These are phyloP conservation scores for Micrastur ruficollis DNA, from an alignment of 2,797 vertebrate species.

Conservation along the genomic window DNA sequence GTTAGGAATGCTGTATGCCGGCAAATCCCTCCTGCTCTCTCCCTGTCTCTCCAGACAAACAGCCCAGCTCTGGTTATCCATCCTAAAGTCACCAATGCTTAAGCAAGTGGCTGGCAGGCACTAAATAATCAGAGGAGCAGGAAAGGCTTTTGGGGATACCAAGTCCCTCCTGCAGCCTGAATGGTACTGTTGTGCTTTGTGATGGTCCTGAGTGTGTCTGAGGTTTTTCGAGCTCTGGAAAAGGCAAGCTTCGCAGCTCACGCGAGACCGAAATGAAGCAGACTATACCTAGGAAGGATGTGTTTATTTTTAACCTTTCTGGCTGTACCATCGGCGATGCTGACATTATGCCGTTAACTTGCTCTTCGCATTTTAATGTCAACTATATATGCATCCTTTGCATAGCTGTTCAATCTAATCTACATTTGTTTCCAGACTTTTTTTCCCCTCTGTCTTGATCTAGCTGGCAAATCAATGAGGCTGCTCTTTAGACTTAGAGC, in stretches of 20 bases:
- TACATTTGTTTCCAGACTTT: not conserved
- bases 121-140: not conserved
- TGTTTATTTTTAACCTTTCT: slow-evolving; percentile 9
- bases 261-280: not conserved
- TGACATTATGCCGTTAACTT: not conserved
- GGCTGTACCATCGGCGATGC: not conserved
- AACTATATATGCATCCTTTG: not conserved
- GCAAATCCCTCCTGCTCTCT: not conserved
- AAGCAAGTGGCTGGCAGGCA: not conserved
- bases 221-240: not conserved
- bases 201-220: not conserved
- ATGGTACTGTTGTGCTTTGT: not conserved
- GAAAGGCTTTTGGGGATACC: not conserved
- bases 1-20: not conserved
- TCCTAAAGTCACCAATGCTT: not conserved
- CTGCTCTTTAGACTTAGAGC: not conserved
- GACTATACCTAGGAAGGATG: not conserved
- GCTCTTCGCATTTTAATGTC: not conserved
- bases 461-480: not conserved
- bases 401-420: not conserved
- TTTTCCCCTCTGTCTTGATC: not conserved
- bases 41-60: not conserved
- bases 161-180: not conserved
- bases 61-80: not conserved
- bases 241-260: not conserved